Percentiles rank a stretch among this genome's conserved stretches.
phyloP scores from a whole-genome alignment of 2,888 invertebrate genomes.

The Hirtodrosophila histrioides region DNA sequence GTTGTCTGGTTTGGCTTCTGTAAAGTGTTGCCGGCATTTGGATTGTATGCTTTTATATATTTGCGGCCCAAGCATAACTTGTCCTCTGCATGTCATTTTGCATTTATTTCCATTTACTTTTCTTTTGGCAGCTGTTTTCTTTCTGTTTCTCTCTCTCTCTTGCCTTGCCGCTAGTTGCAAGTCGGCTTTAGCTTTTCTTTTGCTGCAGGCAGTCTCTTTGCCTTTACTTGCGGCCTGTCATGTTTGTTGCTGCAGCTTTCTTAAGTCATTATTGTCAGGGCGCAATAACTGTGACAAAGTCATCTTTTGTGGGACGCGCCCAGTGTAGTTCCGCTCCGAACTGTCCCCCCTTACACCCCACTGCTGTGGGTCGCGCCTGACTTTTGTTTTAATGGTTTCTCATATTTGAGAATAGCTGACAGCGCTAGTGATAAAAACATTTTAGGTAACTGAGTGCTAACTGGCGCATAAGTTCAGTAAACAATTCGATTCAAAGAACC shows the following conservation, averaged over 20 bases:
- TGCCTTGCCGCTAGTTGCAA: conserved; percentile 39
- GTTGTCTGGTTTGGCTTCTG: conserved; percentile 41
- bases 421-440: conserved; percentile 34
- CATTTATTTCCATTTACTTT: conserved; percentile 49
- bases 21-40: conserved; percentile 69
- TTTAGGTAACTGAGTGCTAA: conserved; percentile 13
- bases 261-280: conserved; percentile 66
- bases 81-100: conserved; percentile 65
- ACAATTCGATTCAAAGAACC: background rate
- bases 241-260: conserved; percentile 54
- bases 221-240: conserved; percentile 24
- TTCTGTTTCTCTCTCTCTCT: conserved; percentile 34
- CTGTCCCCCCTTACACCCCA: background rate
- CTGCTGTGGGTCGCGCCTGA: conserved; percentile 39
- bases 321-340: conserved; percentile 37
- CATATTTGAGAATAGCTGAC: conserved; percentile 51
- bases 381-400: conserved; percentile 66
- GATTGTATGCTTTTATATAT: conserved; percentile 55
- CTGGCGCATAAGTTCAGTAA: conserved; percentile 2
- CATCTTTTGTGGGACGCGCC: conserved; percentile 54
- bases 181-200: conserved; percentile 50
- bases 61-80: conserved; percentile 50
- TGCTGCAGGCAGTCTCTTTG: conserved; percentile 35
- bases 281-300: conserved; percentile 75
- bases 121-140: conserved; percentile 58